Conservation (phyloP, 2,113 vertebrate species). For the Suncus etruscus region DNA sequence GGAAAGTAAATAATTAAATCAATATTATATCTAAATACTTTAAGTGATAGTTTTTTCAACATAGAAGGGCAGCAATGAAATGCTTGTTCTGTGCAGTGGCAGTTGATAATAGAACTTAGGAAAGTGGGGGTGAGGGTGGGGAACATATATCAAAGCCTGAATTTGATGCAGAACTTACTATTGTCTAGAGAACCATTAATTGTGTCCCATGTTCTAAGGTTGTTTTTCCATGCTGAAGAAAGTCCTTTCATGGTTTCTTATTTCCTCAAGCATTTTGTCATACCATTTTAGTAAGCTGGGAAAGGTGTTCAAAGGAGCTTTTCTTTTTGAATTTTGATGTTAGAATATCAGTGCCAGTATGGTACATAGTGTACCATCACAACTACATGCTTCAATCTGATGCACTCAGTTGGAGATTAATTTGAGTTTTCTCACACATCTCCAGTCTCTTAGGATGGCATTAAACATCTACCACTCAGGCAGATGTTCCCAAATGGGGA, state of each 20-base stretch:
- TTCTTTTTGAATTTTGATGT: constrained; percentile 65
- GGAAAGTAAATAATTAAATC: constrained; percentile 29
- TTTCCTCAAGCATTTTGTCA: constrained; percentile 60
- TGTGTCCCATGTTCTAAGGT: constrained; percentile 40
- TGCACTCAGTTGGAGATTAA: constrained; percentile 49
- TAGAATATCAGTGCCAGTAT: constrained; percentile 42
- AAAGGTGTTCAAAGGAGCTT: constrained; percentile 59
- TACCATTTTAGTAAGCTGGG: constrained; percentile 29
- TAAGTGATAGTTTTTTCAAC: constrained; percentile 8
- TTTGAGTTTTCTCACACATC: constrained; percentile 45
- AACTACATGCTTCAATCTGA: constrained; percentile 36
- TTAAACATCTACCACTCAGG: constrained; percentile 54
- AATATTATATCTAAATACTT: constrained; percentile 35
- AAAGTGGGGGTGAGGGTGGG: background rate
- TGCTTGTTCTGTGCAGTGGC: too few relatives aligned
- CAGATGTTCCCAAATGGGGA: constrained; percentile 44
- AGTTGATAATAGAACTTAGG: background rate
- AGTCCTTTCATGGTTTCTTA: constrained; percentile 56
- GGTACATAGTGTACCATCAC: constrained; percentile 29
- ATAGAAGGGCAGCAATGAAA: constrained; percentile 15
- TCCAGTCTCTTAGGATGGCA: constrained; percentile 51
- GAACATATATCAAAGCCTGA: background rate
- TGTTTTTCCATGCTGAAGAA: constrained; percentile 65
- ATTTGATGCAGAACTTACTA: constrained; percentile 42
- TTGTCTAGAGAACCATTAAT: constrained; percentile 45